phyloP scores from a whole-genome alignment of 2,797 vertebrate species.

The Eospalax fontanierii region DNA sequence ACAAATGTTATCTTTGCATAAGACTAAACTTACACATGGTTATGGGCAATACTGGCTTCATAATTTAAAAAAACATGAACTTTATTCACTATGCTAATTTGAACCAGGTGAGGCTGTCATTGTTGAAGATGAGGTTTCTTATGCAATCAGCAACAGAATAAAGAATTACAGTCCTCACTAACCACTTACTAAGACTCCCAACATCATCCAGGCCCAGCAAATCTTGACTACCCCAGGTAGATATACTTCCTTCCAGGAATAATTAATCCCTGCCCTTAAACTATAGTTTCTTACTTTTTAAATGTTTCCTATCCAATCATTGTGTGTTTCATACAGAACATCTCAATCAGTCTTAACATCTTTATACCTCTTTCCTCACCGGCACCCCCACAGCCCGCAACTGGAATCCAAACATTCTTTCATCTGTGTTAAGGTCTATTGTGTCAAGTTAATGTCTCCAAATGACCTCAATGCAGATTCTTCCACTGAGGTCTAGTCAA shows the following conservation, averaged over 20 bases:
- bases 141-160: background rate
- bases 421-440: too few species aligned
- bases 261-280: conserved; percentile 20
- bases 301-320: too few species aligned
- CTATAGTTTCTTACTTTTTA: conserved; percentile 5
- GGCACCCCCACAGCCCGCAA: too few species aligned
- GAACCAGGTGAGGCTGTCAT: background rate
- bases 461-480: too few species aligned
- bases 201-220: background rate
- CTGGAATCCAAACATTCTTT: too few species aligned
- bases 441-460: too few species aligned
- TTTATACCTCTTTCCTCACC: too few species aligned
- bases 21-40: background rate
- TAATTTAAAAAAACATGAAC: background rate
- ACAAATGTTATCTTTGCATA: background rate
- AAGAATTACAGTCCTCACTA: background rate
- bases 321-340: too few species aligned
- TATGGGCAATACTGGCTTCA: background rate
- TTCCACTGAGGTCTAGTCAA: too few species aligned
- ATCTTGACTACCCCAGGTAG: background rate
- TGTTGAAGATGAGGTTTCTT: background rate
- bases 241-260: background rate
- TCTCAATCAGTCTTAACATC: too few species aligned
- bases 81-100: background rate
- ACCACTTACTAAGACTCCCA: background rate